Evolutionary conservation across 2,888 invertebrate species (phyloP).

Genomic region (Drosophila gaucha): DNA sequence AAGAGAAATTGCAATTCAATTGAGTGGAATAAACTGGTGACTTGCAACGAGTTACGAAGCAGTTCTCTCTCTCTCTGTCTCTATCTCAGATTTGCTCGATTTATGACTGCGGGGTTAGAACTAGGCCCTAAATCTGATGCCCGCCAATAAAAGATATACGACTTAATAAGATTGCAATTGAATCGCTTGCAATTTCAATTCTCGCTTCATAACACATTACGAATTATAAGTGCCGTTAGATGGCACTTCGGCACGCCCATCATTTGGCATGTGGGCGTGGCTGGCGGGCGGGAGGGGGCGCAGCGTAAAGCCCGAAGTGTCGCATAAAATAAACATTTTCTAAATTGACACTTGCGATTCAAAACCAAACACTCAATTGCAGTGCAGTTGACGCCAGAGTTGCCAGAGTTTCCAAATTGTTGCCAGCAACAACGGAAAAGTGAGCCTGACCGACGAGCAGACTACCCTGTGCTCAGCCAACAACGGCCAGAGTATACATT

Average conservation of each 20-base stretch:
- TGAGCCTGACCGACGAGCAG: neutral
- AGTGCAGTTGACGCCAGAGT: conserved; percentile 20
- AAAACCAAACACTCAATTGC: conserved; percentile 69
- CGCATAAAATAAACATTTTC: conserved; percentile 80
- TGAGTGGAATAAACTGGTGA: conserved; percentile 75
- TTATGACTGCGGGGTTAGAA: conserved; percentile 33
- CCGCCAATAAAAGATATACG: conserved; percentile 6
- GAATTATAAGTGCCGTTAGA: conserved; percentile 13
- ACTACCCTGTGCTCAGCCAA: neutral
- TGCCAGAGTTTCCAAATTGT: conserved; percentile 28
- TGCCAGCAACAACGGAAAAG: conserved; percentile 35
- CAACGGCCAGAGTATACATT: too few species aligned
- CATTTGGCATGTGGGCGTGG: conserved; percentile 3
- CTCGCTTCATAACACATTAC: conserved; percentile 39
- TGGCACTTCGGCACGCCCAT: conserved; percentile 22
- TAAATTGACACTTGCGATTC: conserved; percentile 81
- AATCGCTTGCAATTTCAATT: conserved; percentile 62
- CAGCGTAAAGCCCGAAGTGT: conserved; percentile 60
- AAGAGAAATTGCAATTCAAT: conserved; percentile 68
- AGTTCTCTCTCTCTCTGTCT: too few species aligned
- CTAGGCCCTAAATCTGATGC: neutral
- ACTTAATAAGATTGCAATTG: conserved; percentile 60
- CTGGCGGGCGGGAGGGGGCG: neutral
- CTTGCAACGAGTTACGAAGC: conserved; percentile 31
- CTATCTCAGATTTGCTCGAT: conserved; percentile 38